Evolutionary conservation across 2,888 invertebrate genomes (phyloP), one percentile per base, ranked within the genome.

Genomic region (Netelia fuscicornis): DNA sequence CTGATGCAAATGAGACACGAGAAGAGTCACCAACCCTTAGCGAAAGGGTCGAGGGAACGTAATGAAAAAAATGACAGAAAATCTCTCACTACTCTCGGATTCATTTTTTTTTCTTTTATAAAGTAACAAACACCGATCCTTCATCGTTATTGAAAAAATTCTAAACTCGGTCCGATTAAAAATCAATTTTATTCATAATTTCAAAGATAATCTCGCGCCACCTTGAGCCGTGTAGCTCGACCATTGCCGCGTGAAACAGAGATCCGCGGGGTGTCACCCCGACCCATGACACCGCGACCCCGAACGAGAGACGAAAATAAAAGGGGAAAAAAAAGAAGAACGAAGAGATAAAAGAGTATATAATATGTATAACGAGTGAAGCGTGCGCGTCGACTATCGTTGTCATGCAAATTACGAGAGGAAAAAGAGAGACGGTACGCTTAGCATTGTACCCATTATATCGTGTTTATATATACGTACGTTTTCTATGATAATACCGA

Each of bases 211-310:
- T 56, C 11, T 52, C 23, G 42, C 9, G 58, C 10, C 54, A 79
- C 52, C 62, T 79, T 54, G 58, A 72, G 72, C 44, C 44, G 25
- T 25, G 67, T 44, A 64, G 56, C 23, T 80, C 11, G 64, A 25
- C 62, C 25, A 56, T 42, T 37, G 20, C 72, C 81, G 76, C 79
- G 76, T 83, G 82, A 83, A 86, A 85, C 87, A 86, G 83, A 82
- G 84, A 86, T 87, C 86, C 25, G 83, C 81, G 78, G 86, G 86
- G 87, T 86, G 87, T 87, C 88, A 86, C 87, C 86, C 84, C 67
- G 87, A 88, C 87, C 87, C 86, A 67, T 88, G 88, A 85, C 85
- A 85, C 85, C 72, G 80, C 72, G 83, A 88, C 86, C 88, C 84
- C 83, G 65, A 60, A 44, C 76, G 62, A 62, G 37, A 81, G 42